Evolutionary conservation across 1,140 invertebrate genomes (phyloP).

Genomic region (Hyposmocoma kahamanoa): DNA sequence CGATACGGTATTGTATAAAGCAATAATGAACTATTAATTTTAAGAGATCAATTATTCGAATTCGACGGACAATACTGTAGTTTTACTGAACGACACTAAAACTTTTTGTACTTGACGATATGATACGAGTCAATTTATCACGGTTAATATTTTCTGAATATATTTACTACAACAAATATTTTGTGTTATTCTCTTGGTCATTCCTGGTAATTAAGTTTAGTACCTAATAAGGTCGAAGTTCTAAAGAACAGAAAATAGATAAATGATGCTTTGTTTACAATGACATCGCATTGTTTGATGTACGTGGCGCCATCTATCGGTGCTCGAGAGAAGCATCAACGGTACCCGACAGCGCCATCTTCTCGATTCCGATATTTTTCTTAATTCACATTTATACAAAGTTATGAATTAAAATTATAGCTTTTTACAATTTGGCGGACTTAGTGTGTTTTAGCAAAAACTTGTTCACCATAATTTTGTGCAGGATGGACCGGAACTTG

Average conservation of each 20-base stretch:
- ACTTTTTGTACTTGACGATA: slow-evolving; percentile 59
- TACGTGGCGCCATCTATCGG: neutral
- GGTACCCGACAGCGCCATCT: neutral
- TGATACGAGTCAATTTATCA: slow-evolving; percentile 55
- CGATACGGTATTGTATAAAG: slow-evolving; percentile 71
- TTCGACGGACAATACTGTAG: slow-evolving; percentile 63
- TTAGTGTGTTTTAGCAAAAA: too few species aligned
- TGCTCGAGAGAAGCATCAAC: too few species aligned
- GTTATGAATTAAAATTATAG: too few species aligned
- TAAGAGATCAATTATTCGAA: slow-evolving; percentile 53
- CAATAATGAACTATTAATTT: slow-evolving; percentile 64
- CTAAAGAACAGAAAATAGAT: neutral
- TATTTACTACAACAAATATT: slow-evolving; percentile 65
- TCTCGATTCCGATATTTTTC: too few species aligned
- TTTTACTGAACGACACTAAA: slow-evolving; percentile 51
- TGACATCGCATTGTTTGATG: neutral
- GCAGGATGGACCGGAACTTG: too few species aligned
- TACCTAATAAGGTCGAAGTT: neutral
- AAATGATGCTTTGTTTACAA: neutral
- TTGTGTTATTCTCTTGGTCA: slow-evolving; percentile 41
- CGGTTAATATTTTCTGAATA: slow-evolving; percentile 72
- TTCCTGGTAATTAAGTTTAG: too few species aligned
- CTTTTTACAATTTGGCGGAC: too few species aligned
- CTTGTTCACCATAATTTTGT: too few species aligned
- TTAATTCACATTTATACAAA: too few species aligned